These are phyloP conservation scores for Phataginus tricuspis DNA, from an alignment of 2,797 vertebrate genomes.

Conservation along the genomic window DNA sequence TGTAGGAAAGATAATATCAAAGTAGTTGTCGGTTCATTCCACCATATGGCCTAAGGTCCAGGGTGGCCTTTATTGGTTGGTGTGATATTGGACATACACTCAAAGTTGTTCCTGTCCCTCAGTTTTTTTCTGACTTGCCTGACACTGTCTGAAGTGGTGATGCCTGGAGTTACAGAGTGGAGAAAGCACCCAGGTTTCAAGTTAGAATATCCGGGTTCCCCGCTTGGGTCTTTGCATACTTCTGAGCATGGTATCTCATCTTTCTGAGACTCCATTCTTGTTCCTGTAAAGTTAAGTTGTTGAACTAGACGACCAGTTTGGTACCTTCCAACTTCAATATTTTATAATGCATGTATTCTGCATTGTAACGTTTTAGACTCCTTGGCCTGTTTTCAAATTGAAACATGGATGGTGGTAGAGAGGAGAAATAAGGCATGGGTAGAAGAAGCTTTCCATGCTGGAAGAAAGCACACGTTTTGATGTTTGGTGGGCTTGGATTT, in stretches of 20 bases:
- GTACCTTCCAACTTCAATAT: background rate
- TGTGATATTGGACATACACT: background rate
- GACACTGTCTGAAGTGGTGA: background rate
- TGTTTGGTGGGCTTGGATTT: background rate
- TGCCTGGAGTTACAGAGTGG: background rate
- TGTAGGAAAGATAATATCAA: conserved; percentile 49
- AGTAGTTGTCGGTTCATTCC: background rate
- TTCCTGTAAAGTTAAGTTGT: background rate
- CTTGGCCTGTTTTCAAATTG: conserved; percentile 7
- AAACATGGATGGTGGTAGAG: background rate
- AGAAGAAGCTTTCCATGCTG: background rate
- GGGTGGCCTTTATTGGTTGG: background rate
- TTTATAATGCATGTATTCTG: background rate
- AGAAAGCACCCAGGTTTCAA: background rate
- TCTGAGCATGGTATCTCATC: background rate
- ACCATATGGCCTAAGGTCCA: background rate
- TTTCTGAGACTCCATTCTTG: background rate
- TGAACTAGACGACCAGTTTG: background rate
- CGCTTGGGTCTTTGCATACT: background rate
- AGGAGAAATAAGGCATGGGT: background rate
- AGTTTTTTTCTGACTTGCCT: background rate
- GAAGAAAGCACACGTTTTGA: background rate
- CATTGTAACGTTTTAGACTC: background rate
- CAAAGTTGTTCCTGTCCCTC: background rate
- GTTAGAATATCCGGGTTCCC: background rate